Base-by-base conservation (phyloP, 2,797 vertebrate genomes). In the Xenentodon cancila region DNA sequence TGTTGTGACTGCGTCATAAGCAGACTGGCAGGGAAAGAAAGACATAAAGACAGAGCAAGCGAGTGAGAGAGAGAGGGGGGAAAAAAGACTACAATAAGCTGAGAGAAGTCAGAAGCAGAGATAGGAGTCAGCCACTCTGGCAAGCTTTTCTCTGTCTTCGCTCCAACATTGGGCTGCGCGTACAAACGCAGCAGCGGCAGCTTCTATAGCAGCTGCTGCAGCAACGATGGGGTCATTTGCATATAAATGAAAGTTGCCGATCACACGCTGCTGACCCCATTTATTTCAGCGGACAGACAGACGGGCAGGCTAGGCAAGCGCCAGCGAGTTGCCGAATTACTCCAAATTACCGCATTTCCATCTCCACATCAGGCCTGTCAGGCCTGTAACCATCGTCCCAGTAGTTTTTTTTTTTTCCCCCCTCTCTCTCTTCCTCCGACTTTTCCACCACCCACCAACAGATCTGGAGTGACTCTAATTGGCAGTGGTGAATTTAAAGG, bases 161-260 rank as follows among this genome's bases (percentile, higher is more conserved):
- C 67, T 74, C 77, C 66, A 47, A 68, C 74, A 59, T 85, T 84
- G 75, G 79, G 59, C 62, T 79, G 70, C 78, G 80, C 84, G 82
- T 68, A 85, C 79, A 84, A 83, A 81, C 82, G 73, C 81, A 84
- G 82, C 58, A 77, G 81, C 79, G 12, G 18, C 18, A 77, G 85
- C 77, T 84, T 84, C 81, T 67, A 87, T 84, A 83, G 90, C 86
- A 87, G 88, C 89, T 82, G 88, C 90, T 84, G 87, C 88, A 66
- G 80, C 86, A 79, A 84, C 87, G 76, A 85, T 69, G 74, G 85
- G 92, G 92, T 93, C 92, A 94, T 94, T 94, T 94, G 94, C 93
- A 94, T 94, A 94, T 94, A 94, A 94, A 94, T 94, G 93, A 94
- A 94, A 93, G 93, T 94, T 94, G 93, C 93, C 92, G 93, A 94